A percentile compares a stretch with the other conserved stretches of the same genome.
Conservation (phyloP, 1,140 invertebrate species). For the Hirudo medicinalis region DNA sequence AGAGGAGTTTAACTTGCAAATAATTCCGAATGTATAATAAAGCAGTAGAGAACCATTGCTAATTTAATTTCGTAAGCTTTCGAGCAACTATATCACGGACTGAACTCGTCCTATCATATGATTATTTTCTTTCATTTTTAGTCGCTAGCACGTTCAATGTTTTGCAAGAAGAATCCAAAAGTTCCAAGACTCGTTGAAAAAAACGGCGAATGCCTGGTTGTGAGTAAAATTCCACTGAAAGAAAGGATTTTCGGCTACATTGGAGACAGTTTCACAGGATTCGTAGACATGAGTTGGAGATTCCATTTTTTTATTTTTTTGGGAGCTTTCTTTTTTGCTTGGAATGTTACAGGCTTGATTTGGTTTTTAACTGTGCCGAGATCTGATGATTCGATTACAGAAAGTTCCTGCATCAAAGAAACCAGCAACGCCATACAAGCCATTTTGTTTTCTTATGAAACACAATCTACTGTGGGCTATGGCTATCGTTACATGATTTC, state of each 20-base stretch:
- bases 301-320: conserved; percentile 8
- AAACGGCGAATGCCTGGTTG: neutral
- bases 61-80: too few species aligned
- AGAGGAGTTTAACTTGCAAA: too few species aligned
- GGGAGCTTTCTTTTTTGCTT: neutral
- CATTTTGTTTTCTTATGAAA: conserved; percentile 7
- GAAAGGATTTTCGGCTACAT: neutral
- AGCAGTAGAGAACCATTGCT: too few species aligned
- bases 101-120: too few species aligned
- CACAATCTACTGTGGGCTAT: conserved; percentile 4
- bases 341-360: neutral
- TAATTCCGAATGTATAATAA: too few species aligned
- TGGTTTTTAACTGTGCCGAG: neutral
- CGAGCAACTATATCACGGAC: too few species aligned
- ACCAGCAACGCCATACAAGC: neutral
- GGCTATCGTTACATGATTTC: neutral
- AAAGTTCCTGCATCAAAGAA: conserved; percentile 4
- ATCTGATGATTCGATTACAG: neutral
- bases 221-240: neutral
- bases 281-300: conserved; percentile 2
- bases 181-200: conserved; percentile 2
- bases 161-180: too few species aligned
- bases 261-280: conserved; percentile 3
- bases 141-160: too few species aligned
- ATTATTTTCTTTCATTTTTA: too few species aligned